Evolutionary conservation across 2,888 invertebrate species (phyloP).

Genomic region (Cantharis rufa): DNA sequence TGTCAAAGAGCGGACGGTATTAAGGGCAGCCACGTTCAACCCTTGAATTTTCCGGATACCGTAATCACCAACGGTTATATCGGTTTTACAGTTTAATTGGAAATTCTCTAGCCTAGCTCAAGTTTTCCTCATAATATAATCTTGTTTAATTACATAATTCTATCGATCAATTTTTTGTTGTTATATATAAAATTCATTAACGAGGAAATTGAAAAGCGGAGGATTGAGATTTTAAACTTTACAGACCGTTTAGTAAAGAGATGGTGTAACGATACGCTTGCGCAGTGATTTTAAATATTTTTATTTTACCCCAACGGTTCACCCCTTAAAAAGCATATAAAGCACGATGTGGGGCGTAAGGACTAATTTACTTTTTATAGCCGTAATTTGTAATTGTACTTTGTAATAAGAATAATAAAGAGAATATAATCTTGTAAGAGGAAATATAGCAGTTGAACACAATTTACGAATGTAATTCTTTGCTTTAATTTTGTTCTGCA

Average conservation of each 20-base stretch:
- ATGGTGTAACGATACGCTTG: neutral
- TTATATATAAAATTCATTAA: neutral
- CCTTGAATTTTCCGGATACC: slow-evolving; percentile 24
- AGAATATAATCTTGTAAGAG: neutral
- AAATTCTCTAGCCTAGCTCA: slow-evolving; percentile 16
- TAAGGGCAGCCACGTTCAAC: slow-evolving; percentile 22
- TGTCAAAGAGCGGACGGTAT: slow-evolving; percentile 23
- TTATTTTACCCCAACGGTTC: neutral
- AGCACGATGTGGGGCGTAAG: neutral
- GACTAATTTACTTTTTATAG: neutral
- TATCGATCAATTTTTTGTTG: neutral
- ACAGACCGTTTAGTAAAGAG: neutral
- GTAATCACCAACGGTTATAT: slow-evolving; percentile 21
- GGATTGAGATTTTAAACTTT: neutral
- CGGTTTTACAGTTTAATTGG: slow-evolving; percentile 23
- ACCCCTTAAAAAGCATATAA: neutral
- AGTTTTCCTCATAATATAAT: slow-evolving; percentile 9
- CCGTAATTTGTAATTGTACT: neutral
- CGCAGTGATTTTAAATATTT: neutral
- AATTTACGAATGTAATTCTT: neutral
- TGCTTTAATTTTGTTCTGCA: neutral
- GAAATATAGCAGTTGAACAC: neutral
- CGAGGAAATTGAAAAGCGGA: neutral
- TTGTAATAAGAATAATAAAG: neutral
- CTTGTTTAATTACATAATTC: neutral